Evolutionary conservation across 1,140 invertebrate genomes (phyloP), one percentile per base, ranked within the genome.

Genomic region (Anagrus nilaparvatae): DNA sequence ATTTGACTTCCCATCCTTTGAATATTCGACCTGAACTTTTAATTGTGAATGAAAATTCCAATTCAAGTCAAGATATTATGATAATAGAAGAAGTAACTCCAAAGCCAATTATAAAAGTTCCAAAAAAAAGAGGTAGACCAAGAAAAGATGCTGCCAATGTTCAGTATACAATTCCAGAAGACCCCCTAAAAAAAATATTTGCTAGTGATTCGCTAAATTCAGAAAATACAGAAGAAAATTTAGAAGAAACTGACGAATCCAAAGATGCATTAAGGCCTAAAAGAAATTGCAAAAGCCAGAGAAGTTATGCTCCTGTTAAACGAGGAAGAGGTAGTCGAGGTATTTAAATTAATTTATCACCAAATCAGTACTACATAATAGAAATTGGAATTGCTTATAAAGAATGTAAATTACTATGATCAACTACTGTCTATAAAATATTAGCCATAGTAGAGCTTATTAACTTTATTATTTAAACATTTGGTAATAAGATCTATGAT

Each of bases 31-130:
- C 66, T 5, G 66, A 69, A 32, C 41, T 69, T 4, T 66, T 67
- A 38, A 64, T 69, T 23, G 66, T 67, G 2, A 69, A 69, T 36
- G 65, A 69, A 20, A 67, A 69, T 36, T 67, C 66, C 0, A 67
- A 67, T 32, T 69, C 66, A 3, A 69, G 66, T 38, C 65, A 69
- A 28, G 66, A 69, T 27, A 59, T 69, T 7, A 59, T 69, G 47
- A 69, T 69, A 3, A 69, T 69, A 25, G 66, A 67, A 16, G 66
- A 69, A 30, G 60, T 67, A 7, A 50, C 59, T 14, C 41, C 55
- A 1, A 57, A 53, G 40, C 47, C 50, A 10, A 27, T 56, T 2
- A 46, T 44, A 1, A 67, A 67, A 41, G 34, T 61, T 5, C 65
- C 64, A 1, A 67, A 61, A 23, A 67, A 64, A 35, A 50, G 65